Percentiles rank a stretch among this genome's conserved stretches.
Conservation (phyloP, 2,797 vertebrate species). For the Sphaeramia orbicularis region DNA sequence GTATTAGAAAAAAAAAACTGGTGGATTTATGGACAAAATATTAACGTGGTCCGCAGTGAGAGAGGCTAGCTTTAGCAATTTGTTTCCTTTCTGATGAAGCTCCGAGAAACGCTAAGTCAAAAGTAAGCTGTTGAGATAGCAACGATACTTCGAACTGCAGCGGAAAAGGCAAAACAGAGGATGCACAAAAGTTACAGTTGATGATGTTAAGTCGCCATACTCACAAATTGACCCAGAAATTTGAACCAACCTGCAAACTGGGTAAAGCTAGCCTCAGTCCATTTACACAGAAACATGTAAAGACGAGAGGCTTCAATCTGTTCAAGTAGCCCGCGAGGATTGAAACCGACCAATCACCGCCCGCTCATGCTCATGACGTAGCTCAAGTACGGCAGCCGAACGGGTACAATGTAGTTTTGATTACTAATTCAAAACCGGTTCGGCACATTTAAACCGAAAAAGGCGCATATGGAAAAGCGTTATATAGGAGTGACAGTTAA, state of each 20-base stretch:
- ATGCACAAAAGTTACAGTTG: rapidly evolving
- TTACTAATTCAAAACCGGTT: slow-evolving; percentile 74
- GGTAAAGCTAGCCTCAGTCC: slow-evolving; percentile 27
- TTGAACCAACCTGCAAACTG: slow-evolving; percentile 34
- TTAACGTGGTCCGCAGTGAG: background rate
- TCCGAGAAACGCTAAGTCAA: slow-evolving; percentile 25
- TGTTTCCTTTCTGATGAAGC: background rate
- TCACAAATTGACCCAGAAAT: background rate
- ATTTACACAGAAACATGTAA: slow-evolving; percentile 36
- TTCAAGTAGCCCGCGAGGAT: slow-evolving; percentile 99
- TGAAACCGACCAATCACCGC: slow-evolving; percentile 93
- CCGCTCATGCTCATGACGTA: slow-evolving; percentile 43
- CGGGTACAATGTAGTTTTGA: slow-evolving; percentile 36
- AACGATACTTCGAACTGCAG: slow-evolving; percentile 34
- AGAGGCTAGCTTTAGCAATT: slow-evolving; percentile 26
- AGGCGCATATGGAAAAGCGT: background rate
- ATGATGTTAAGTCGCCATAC: slow-evolving; percentile 41
- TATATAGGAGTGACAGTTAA: background rate
- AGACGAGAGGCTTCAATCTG: slow-evolving; percentile 71
- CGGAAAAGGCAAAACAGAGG: slow-evolving; percentile 12
- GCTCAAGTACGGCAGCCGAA: slow-evolving; percentile 45
- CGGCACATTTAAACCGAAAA: slow-evolving; percentile 1
- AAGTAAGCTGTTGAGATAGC: slow-evolving; percentile 62
- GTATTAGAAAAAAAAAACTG: background rate
- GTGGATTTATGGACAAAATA: background rate